These are phyloP conservation scores for Alitta virens DNA, from an alignment of 2,888 invertebrate genomes.

Conservation along the genomic window DNA sequence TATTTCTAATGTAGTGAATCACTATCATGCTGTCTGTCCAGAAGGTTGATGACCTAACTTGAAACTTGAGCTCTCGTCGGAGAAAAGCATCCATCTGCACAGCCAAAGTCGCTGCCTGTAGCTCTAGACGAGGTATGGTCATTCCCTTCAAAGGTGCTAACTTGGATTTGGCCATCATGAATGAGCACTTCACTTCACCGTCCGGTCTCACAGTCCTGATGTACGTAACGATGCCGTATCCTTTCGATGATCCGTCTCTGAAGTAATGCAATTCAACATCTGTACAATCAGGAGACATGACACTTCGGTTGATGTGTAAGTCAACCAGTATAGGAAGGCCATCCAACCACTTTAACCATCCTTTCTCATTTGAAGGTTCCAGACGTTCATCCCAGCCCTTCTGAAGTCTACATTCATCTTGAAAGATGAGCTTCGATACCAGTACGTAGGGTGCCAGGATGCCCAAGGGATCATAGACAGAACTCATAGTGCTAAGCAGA, in stretches of 20 bases:
- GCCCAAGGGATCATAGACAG: constrained; percentile 36
- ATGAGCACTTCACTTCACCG: not conserved
- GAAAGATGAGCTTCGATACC: constrained; percentile 11
- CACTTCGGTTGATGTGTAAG: no score
- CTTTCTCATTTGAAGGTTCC: no score
- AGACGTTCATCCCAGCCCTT: no score
- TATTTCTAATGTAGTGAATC: constrained; percentile 32
- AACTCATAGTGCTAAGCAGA: constrained; percentile 10
- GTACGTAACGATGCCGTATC: constrained; percentile 18
- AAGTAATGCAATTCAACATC: constrained; percentile 25
- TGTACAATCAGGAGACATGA: no score
- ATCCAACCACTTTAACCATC: no score
- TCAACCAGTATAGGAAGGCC: no score
- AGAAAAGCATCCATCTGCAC: constrained; percentile 13
- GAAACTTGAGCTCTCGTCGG: constrained; percentile 12
- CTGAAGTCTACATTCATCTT: not conserved
- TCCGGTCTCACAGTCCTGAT: not conserved
- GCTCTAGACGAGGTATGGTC: constrained; percentile 20
- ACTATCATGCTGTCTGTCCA: constrained; percentile 32
- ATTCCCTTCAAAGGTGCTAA: constrained; percentile 13
- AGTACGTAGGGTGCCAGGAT: constrained; percentile 56
- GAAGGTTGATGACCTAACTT: constrained; percentile 15
- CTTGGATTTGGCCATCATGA: constrained; percentile 17
- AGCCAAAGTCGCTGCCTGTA: constrained; percentile 14
- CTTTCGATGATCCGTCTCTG: constrained; percentile 15